Conservation (phyloP, 2,113 vertebrate genomes). For the Mixornis gularis region DNA sequence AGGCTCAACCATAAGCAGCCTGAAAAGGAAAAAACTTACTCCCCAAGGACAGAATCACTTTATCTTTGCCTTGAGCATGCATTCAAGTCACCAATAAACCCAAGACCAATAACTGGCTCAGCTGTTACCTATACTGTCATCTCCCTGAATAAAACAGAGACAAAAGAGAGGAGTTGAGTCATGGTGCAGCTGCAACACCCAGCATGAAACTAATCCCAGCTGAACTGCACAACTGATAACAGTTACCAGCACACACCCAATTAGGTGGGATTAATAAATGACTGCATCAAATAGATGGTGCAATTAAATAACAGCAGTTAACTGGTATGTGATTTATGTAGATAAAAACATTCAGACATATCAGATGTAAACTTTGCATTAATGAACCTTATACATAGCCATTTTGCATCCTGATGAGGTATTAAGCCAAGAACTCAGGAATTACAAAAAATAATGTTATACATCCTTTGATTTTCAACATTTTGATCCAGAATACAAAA, state of each 20-base stretch:
- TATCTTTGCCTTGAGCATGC: background rate
- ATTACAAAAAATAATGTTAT: background rate
- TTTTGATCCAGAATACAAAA: background rate
- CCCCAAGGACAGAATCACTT: background rate
- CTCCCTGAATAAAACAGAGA: slow-evolving; percentile 33
- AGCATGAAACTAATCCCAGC: slow-evolving; percentile 58
- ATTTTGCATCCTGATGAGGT: background rate
- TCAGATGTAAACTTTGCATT: slow-evolving; percentile 52
- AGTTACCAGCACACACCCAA: slow-evolving; percentile 66
- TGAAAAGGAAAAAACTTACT: background rate
- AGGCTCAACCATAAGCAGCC: background rate
- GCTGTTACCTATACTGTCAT: background rate
- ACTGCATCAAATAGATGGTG: slow-evolving; percentile 67
- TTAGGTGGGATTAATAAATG: slow-evolving; percentile 81
- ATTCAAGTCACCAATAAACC: slow-evolving; percentile 58
- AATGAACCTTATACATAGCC: background rate
- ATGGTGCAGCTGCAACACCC: slow-evolving; percentile 47
- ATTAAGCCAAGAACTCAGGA: background rate
- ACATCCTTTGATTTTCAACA: background rate
- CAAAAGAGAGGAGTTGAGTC: slow-evolving; percentile 22
- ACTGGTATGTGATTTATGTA: slow-evolving; percentile 77
- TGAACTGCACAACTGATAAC: slow-evolving; percentile 33
- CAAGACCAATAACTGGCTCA: background rate
- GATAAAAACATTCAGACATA: slow-evolving; percentile 71
- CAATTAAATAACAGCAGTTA: slow-evolving; percentile 90